Evolutionary conservation across 2,797 vertebrate genomes (phyloP), one percentile per base, ranked within the genome.

Genomic region (Phoeniculus purpureus): DNA sequence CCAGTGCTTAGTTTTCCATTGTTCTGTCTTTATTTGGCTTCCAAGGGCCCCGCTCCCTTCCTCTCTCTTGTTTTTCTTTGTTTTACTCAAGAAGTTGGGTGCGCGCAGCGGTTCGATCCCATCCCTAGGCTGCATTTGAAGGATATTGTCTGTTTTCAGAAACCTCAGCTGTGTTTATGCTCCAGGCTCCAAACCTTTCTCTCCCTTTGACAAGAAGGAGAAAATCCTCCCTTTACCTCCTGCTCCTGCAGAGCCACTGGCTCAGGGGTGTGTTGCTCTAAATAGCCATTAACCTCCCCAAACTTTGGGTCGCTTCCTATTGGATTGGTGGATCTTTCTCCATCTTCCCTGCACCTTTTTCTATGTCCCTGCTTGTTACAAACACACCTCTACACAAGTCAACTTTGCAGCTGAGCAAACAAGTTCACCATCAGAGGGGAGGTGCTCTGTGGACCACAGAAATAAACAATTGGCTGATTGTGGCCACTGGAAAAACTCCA

Each of bases 41-140:
- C 91, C 86, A 78, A 90, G 78, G 58, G 60, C 52, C 90, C 13
- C 20, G 12, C 76, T 91, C 84, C 47, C 70, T 80, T 34, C 34
- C 26, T 48, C 20, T 3, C 87, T 59, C 87, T 59, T 82, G 67
- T 71, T 75, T 62, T 71, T 67, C 43, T 92, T 73, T 90, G 67
- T 88, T 89, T 93, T 92, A 72, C 17, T 70, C 81, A 48, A 88
- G 80, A 78, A 85, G 43, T 66, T 0, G 29, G 75, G 84, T 80
- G 74, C 34, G 48, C 23, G 76, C 45, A 61, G 72, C 9, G 70
- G 79, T 92, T 90, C 10, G 25, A 73, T 72, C 87, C 88, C 59
- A 3, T 77, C 87, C 74, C 79, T 80, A 68, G 88, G 93, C 93
- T 94, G 92, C 72, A 66, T 92, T 95, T 95, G 86, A 93, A 93